Percentiles rank a stretch among this genome's conserved stretches.
Conservation (phyloP, 2,113 vertebrate species). For the Notothenia rossii region DNA sequence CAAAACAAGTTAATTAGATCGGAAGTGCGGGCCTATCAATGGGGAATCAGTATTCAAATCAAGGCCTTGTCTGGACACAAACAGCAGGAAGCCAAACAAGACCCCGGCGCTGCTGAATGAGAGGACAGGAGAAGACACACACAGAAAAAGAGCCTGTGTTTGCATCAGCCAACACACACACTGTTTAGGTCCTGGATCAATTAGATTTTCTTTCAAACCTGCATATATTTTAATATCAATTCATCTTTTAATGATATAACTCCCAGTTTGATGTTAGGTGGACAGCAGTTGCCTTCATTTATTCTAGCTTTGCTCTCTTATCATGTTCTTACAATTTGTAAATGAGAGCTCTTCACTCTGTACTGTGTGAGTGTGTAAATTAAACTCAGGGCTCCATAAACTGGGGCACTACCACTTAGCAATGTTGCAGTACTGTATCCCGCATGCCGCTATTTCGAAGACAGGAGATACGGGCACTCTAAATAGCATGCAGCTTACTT, state of each 20-base stretch:
- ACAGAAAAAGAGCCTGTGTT: not conserved
- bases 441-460: not conserved
- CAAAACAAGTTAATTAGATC: slow-evolving; percentile 94
- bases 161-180: slow-evolving; percentile 3
- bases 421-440: not conserved
- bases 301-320: not conserved
- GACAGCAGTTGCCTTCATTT: not conserved
- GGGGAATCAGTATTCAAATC: slow-evolving; percentile 83
- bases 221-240: slow-evolving; percentile 9
- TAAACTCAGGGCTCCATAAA: slow-evolving; percentile 29
- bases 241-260: not conserved
- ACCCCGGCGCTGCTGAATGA: slow-evolving; percentile 69
- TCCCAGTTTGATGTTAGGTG: not conserved
- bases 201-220: slow-evolving; percentile 22
- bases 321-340: not conserved
- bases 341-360: no score
- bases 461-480: not conserved
- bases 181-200: slow-evolving; percentile 4
- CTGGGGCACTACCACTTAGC: slow-evolving; percentile 20
- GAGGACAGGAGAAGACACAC: slow-evolving; percentile 60
- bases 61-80: slow-evolving; percentile 82
- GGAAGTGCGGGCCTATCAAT: slow-evolving; percentile 87
- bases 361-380: slow-evolving; percentile 4
- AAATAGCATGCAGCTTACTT: not conserved
- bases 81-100: slow-evolving; percentile 85